Base-by-base conservation (phyloP, 1,140 invertebrate species). In the Drosophila busckii region DNA sequence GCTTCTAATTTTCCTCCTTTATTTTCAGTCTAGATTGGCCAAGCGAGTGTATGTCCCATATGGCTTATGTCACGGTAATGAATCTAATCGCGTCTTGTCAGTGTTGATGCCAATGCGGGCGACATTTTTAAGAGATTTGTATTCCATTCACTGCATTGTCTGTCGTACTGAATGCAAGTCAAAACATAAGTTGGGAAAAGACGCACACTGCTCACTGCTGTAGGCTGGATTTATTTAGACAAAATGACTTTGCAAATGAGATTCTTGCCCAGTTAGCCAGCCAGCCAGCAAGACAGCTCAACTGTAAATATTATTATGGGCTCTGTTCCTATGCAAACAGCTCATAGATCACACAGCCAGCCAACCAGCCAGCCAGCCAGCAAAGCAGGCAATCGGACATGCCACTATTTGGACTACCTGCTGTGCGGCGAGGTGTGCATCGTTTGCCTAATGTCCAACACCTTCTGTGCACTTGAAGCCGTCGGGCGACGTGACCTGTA, bases 191-290 rank as follows among this genome's bases (percentile, higher is more conserved):
- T 34, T 50, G 54, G 64, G 48, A 65, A 67, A 61, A 73, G 53
- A 60, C 44, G 38, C 28, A 35, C 10, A 25, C 28, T 15, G 12
- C 20, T 15, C 46, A 69, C 67, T n/a, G n/a, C n/a, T n/a, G n/a
- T n/a, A 70, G 75, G 78, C 71, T 82, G 80, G 68, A 84, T 85
- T 85, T 85, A 85, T 85, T 85, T 85, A 55, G 69, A 70, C 70
- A 85, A 85, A 85, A 85, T 85, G 82, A 85, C 82, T 85, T 85
- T 69, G 71, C 82, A 85, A 85, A 85, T 85, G 68, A 85, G 83
- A 85, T 85, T 83, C 75, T 37, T 59, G 54, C 45, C 60, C 60
- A 40, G 32, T 16, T 7, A 17, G 7, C n/a, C 16, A 3, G n/a
- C 13, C 12, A 9, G 13, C 23, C 20, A 35, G 29, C 46, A 35